phyloP scores from a whole-genome alignment of 2,113 vertebrate species.

The Prunella himalayana region DNA sequence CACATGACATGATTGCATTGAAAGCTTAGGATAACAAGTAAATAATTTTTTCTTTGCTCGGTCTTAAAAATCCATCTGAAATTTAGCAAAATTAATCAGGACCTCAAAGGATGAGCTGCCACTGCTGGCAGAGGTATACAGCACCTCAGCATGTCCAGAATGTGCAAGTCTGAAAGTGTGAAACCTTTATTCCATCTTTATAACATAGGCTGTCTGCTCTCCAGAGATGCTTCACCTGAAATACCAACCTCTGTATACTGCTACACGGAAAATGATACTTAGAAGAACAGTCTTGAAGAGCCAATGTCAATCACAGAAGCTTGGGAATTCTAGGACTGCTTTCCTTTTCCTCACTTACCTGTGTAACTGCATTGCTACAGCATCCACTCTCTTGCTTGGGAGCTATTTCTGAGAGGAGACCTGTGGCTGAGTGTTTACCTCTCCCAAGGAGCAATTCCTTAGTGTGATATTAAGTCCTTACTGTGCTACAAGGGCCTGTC shows the following conservation, averaged over 20 bases:
- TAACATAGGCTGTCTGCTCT: neutral
- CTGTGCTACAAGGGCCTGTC: neutral
- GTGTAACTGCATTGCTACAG: neutral
- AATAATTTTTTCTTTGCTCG: neutral
- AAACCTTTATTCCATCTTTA: neutral
- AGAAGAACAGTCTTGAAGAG: neutral
- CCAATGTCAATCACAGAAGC: neutral
- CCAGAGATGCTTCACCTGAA: neutral
- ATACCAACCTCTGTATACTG: neutral
- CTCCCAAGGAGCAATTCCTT: neutral
- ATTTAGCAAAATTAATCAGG: neutral
- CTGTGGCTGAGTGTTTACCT: neutral
- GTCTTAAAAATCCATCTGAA: neutral
- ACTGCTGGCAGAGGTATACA: neutral
- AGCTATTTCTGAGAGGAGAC: neutral
- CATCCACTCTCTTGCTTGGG: neutral
- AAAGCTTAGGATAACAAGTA: neutral
- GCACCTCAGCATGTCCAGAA: neutral
- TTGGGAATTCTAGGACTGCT: neutral
- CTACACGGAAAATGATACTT: neutral
- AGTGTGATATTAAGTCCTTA: neutral
- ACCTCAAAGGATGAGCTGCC: neutral
- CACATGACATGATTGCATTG: accelerated
- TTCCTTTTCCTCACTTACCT: neutral
- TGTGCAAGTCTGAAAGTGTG: neutral